Percentiles rank a stretch among this genome's conserved stretches.
Evolutionary conservation across 2,888 invertebrate species (phyloP).

Genomic region (Blomia tropicalis): DNA sequence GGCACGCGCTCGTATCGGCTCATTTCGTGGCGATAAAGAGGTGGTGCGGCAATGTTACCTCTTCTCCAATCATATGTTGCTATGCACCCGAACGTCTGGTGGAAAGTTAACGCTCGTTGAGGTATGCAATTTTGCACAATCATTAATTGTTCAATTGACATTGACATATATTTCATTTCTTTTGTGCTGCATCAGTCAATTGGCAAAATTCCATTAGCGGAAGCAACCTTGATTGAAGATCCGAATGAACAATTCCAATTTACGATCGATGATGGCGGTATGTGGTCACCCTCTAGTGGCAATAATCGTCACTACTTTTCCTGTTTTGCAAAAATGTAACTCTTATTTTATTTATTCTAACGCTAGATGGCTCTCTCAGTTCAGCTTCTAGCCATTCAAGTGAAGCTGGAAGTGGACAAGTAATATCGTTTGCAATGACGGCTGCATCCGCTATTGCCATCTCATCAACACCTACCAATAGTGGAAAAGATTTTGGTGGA

Average conservation of each 20-base stretch:
- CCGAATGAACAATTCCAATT: slow-evolving; percentile 44
- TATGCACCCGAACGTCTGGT: slow-evolving; percentile 61
- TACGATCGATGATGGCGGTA: slow-evolving; percentile 43
- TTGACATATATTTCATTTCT: background rate
- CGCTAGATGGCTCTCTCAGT: slow-evolving; percentile 28
- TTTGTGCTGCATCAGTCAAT: slow-evolving; percentile 37
- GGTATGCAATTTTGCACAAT: slow-evolving; percentile 24
- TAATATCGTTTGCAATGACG: background rate
- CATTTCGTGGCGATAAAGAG: slow-evolving; percentile 42
- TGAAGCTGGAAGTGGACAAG: slow-evolving; percentile 16
- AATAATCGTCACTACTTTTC: too few species aligned
- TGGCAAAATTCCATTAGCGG: slow-evolving; percentile 64
- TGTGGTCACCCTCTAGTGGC: too few species aligned
- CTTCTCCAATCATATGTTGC: slow-evolving; percentile 72
- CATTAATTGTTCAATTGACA: background rate
- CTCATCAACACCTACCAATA: background rate
- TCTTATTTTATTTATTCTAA: background rate
- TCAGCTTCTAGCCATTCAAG: slow-evolving; percentile 30
- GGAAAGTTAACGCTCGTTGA: slow-evolving; percentile 70
- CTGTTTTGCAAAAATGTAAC: too few species aligned
- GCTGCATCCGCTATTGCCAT: background rate
- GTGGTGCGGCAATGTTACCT: slow-evolving; percentile 64
- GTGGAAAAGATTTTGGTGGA: slow-evolving; percentile 31
- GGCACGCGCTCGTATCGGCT: slow-evolving; percentile 25
- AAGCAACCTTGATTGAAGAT: slow-evolving; percentile 70